Base-by-base conservation (phyloP, 2,113 vertebrate genomes). In the Anarhynchus alexandrinus region DNA sequence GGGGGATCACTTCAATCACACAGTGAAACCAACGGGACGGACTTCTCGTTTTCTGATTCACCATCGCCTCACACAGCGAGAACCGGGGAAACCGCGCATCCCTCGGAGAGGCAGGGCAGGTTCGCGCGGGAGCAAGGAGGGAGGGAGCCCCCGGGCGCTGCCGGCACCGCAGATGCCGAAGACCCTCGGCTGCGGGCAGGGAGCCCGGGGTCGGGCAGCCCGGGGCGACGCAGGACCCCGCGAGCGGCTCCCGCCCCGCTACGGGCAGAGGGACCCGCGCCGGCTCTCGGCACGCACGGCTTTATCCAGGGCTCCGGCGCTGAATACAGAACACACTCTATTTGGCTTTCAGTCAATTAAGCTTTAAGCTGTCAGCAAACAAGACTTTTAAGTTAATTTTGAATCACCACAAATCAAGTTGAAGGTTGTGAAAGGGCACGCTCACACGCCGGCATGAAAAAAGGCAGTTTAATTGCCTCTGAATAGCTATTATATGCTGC, bases 291-390 rank as follows among this genome's bases (percentile, higher is more conserved):
- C 97, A 93, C 98, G 98, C 97, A 93, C 80, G 94, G 98, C 98
- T 98, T 97, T 97, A 98, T 96, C 97, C 97, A 97, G 97, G 98
- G 98, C 94, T 94, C 94, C 94, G 49, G 95, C 86, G 95, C 98
- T 98, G 98, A 98, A 98, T 98, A 94, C 97, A 97, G 97, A 98
- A 97, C 98, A 96, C 97, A 96, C 98, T 98, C 98, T 98, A 98
- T 98, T 99, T 98, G 98, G 98, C 98, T 98, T 98, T 98, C 98
- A 98, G 98, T 99, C 98, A 98, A 98, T 98, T 98, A 98, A 98
- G 98, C 98, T 98, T 98, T 99, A 98, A 98, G 98, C 98, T 98
- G 98, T 98, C 98, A 98, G 98, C 98, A 98, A 99, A 99, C 98
- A 98, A 98, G 98, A 98, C 98, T 98, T 98, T 98, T 98, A 98